Conservation (phyloP, 1,140 invertebrate genomes). For the Cataglyphis hispanica region DNA sequence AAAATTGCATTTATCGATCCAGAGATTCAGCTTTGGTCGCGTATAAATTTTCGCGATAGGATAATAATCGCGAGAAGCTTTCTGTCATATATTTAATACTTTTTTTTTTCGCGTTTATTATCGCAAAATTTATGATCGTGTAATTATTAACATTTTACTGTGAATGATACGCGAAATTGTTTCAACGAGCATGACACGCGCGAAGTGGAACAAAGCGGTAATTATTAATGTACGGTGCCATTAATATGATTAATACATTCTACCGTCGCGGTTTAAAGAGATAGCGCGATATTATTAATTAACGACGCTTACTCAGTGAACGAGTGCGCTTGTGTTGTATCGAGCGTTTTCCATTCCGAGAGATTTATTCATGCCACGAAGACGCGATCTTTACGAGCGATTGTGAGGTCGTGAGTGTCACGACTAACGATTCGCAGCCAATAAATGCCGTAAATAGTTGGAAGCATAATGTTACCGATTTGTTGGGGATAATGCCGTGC, state of each 20-base stretch:
- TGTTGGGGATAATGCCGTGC: constrained; percentile 37
- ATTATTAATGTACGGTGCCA: constrained; percentile 61
- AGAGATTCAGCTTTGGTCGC: constrained; percentile 3
- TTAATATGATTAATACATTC: constrained; percentile 61
- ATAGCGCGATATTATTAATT: constrained; percentile 66
- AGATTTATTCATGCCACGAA: constrained; percentile 23
- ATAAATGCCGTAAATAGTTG: constrained; percentile 35
- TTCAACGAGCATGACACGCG: constrained; percentile 16
- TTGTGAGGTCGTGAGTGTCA: constrained; percentile 62
- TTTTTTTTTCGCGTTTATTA: neutral
- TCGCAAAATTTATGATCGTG: constrained; percentile 28
- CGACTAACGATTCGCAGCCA: constrained; percentile 53
- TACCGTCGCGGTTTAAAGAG: constrained; percentile 47
- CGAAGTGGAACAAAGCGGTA: constrained; percentile 59
- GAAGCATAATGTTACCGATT: constrained; percentile 60
- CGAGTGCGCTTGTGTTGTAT: constrained; percentile 14
- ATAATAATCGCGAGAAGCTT: neutral
- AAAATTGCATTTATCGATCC: constrained; percentile 30
- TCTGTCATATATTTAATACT: neutral
- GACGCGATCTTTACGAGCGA: constrained; percentile 53
- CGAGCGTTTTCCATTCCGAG: constrained; percentile 19
- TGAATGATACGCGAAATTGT: constrained; percentile 17
- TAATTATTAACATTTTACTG: constrained; percentile 35
- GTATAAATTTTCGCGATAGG: neutral
- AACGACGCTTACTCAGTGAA: constrained; percentile 31